These are phyloP conservation scores for Steatornis caripensis DNA, from an alignment of 2,113 vertebrate species.

Conservation along the genomic window DNA sequence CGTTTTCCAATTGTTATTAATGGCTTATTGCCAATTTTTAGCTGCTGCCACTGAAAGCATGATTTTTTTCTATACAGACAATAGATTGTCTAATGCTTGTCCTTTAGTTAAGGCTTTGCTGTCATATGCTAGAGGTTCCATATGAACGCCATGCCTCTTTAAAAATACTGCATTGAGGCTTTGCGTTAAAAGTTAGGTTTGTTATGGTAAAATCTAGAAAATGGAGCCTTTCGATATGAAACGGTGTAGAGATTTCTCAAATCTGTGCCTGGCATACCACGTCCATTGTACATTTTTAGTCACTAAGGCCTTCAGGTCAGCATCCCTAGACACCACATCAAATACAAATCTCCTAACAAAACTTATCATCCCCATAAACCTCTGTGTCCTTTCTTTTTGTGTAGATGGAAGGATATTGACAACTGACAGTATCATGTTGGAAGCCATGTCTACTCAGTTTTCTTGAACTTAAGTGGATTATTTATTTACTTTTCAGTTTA, in stretches of 20 bases:
- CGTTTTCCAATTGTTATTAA: background rate
- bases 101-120: background rate
- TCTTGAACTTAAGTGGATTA: background rate
- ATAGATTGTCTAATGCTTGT: background rate
- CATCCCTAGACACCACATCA: background rate
- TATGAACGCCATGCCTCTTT: background rate
- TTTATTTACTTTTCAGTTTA: background rate
- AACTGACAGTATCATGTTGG: background rate
- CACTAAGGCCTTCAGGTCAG: background rate
- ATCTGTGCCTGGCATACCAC: background rate
- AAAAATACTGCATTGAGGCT: background rate
- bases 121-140: background rate
- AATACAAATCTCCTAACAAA: background rate
- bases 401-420: background rate
- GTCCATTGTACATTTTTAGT: background rate
- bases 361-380: background rate
- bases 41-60: background rate
- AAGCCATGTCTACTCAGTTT: background rate
- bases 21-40: background rate
- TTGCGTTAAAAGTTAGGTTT: background rate
- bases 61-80: background rate
- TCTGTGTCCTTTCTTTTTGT: background rate
- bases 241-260: background rate
- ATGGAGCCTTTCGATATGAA: background rate
- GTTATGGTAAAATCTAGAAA: background rate